phyloP scores from a whole-genome alignment of 2,797 vertebrate genomes.

The Pangasius macronema region DNA sequence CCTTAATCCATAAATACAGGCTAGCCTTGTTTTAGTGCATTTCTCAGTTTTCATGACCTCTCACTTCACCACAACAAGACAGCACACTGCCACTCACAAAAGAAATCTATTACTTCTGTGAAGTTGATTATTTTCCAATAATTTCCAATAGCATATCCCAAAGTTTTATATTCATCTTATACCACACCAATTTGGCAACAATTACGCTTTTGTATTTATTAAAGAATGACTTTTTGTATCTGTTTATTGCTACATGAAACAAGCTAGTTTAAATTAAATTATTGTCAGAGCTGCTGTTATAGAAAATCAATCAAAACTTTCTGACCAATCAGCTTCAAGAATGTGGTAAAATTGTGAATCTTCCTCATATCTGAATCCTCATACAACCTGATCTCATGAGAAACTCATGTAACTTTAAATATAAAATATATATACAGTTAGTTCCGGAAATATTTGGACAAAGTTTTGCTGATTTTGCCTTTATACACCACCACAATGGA shows the following conservation, averaged over 20 bases:
- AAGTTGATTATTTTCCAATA: neutral
- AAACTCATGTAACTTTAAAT: neutral
- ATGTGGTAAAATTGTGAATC: neutral
- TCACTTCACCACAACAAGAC: constrained; percentile 24
- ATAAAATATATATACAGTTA: too few relatives aligned
- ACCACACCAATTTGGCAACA: neutral
- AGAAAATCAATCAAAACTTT: neutral
- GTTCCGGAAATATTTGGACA: too few relatives aligned
- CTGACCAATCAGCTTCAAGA: neutral
- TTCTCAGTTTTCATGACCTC: neutral
- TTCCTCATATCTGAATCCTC: neutral
- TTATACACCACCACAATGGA: too few relatives aligned
- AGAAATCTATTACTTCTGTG: constrained; percentile 5
- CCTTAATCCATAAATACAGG: constrained; percentile 17
- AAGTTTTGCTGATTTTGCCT: too few relatives aligned
- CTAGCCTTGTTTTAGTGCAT: constrained; percentile 6
- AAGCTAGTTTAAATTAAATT: neutral
- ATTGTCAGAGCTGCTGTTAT: neutral
- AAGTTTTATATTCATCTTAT: neutral
- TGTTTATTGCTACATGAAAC: neutral
- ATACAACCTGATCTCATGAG: too few relatives aligned
- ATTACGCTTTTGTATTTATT: neutral
- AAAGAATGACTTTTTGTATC: neutral
- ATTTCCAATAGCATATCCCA: neutral
- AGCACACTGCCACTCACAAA: constrained; percentile 31